Conservation (phyloP, 1,140 invertebrate genomes). For the Ridgeia piscesae region DNA sequence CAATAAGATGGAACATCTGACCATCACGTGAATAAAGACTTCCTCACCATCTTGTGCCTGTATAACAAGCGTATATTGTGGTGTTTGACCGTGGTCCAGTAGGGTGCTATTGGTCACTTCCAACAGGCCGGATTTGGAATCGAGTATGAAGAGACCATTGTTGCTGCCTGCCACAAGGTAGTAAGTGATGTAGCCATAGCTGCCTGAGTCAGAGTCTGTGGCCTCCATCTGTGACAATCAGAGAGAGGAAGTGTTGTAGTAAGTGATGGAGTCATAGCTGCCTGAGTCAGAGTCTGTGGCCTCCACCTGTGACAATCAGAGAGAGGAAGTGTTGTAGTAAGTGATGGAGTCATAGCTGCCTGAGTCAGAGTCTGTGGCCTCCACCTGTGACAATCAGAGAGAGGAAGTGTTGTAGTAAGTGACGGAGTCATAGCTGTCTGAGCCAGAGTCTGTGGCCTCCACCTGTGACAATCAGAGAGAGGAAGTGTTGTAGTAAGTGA, state of each 20-base stretch:
- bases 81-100: not conserved
- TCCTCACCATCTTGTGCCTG: constrained; percentile 10
- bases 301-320: too few relatives aligned
- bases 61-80: not conserved
- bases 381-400: too few relatives aligned
- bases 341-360: too few relatives aligned
- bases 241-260: not conserved
- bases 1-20: not conserved
- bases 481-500: too few relatives aligned
- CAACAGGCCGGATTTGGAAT: not conserved
- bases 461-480: too few relatives aligned
- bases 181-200: not conserved
- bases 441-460: too few relatives aligned
- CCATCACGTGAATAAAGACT: not conserved
- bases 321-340: too few relatives aligned
- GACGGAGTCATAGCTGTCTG: too few relatives aligned
- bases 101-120: constrained; percentile 4
- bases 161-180: not conserved
- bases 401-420: too few relatives aligned
- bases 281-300: too few relatives aligned
- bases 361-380: too few relatives aligned
- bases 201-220: constrained; percentile 8
- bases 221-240: not conserved
- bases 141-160: not conserved
- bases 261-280: too few relatives aligned